Conservation (phyloP, 2,888 invertebrate genomes). For the Chrysopilus asiliformis region DNA sequence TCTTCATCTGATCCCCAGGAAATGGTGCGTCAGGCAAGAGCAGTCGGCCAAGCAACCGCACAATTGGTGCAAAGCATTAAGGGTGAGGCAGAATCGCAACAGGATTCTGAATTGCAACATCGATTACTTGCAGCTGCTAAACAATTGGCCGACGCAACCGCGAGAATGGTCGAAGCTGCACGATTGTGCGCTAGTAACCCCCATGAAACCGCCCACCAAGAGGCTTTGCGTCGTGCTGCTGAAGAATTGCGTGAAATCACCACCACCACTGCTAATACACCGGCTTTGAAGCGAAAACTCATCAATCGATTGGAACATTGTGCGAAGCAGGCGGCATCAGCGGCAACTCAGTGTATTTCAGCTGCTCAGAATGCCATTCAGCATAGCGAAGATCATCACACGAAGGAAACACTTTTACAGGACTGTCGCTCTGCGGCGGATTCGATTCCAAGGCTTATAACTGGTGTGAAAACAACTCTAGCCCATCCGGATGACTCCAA, state of each 20-base stretch:
- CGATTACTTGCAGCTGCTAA: slow-evolving; percentile 89
- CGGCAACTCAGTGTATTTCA: slow-evolving; percentile 82
- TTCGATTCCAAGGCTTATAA: slow-evolving; percentile 67
- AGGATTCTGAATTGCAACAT: slow-evolving; percentile 78
- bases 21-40: slow-evolving; percentile 86
- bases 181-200: slow-evolving; percentile 80
- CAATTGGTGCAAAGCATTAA: slow-evolving; percentile 90
- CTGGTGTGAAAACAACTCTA: slow-evolving; percentile 58
- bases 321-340: slow-evolving; percentile 73
- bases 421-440: slow-evolving; percentile 65
- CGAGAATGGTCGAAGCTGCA: slow-evolving; percentile 92
- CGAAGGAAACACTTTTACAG: slow-evolving; percentile 55
- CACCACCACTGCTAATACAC: slow-evolving; percentile 66
- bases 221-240: slow-evolving; percentile 73
- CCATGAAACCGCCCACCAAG: slow-evolving; percentile 71
- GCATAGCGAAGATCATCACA: slow-evolving; percentile 43
- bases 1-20: slow-evolving; percentile 79
- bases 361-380: slow-evolving; percentile 71
- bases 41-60: slow-evolving; percentile 87
- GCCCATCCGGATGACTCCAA: slow-evolving; percentile 57
- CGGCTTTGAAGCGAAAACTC: slow-evolving; percentile 58
- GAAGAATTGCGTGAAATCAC: slow-evolving; percentile 87
- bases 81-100: slow-evolving; percentile 81
- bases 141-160: slow-evolving; percentile 88
- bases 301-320: slow-evolving; percentile 55